phyloP scores from a whole-genome alignment of 2,797 vertebrate species.

The Sebastes alutus region DNA sequence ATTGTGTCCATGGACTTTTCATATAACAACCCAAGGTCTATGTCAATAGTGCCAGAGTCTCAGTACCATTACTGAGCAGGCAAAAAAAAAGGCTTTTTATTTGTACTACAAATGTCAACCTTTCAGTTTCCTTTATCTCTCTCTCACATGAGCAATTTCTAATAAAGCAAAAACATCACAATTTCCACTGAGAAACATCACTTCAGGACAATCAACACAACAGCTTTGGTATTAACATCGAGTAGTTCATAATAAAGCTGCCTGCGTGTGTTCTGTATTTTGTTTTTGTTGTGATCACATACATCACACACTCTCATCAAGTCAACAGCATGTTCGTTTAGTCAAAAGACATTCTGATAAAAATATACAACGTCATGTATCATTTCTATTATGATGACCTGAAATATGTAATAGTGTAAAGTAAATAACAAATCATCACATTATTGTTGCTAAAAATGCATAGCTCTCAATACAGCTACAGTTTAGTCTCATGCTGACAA shows the following conservation, averaged over 20 bases:
- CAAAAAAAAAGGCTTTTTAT: conserved; percentile 61
- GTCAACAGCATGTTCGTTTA: background rate
- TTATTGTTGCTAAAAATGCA: background rate
- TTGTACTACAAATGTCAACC: conserved; percentile 61
- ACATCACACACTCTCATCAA: background rate
- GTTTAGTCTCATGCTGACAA: background rate
- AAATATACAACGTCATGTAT: background rate
- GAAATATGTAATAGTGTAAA: background rate
- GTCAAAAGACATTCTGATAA: background rate
- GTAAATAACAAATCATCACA: background rate
- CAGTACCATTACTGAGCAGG: conserved; percentile 52
- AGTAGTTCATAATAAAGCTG: background rate
- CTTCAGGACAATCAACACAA: background rate
- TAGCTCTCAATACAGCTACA: background rate
- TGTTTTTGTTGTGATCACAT: background rate
- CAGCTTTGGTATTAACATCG: background rate
- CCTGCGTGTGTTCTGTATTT: background rate
- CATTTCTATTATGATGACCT: background rate
- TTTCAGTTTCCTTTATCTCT: conserved; percentile 56
- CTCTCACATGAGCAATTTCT: conserved; percentile 30
- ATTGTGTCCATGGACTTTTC: conserved; percentile 84
- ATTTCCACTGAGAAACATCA: background rate
- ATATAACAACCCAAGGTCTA: conserved; percentile 77
- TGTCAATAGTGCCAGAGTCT: conserved; percentile 71
- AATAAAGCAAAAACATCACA: conserved; percentile 19